Base-by-base conservation (phyloP, 2,797 vertebrate species). In the Tenualosa thibaudeaui region DNA sequence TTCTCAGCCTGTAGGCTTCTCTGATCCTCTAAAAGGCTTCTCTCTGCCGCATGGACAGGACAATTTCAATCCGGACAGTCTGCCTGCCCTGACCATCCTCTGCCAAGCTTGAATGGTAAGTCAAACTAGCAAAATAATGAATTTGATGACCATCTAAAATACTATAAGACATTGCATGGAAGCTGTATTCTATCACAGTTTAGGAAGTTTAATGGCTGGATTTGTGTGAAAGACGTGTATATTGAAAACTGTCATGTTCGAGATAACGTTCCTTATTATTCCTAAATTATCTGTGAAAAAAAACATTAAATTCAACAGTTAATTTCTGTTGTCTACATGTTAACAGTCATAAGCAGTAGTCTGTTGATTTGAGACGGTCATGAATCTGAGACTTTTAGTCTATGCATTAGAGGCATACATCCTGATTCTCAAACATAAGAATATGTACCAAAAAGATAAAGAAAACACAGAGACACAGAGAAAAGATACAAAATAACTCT, bases 61-160 rank as follows among this genome's bases (percentile, higher is more conserved):
- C 51, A 81, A 40, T 62, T 84, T 82, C 86, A 81, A 85, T 71
- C 6, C 60, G 37, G 53, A 85, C 84, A 85, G 75, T 50, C 51
- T 60, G 81, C 50, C 68, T 58, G 58, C 71, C 37, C 40, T 78
- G 37, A 78, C 71, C 71, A 78, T 19, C 15, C 17, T 86, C 83
- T 81, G 82, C 37, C 83, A 86, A 51, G 43, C 49, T 81, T 15
- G 51, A 83, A 68, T 65, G 82, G 89, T 89, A 87, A 87, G 88
- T 87, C 53, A 24, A 43, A 50, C 37, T 26, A 15, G 6, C 49
- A 6, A 81, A 75, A 13, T 51, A 12, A 5, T 51, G 31, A 82
- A 84, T 13, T 46, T 4, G 4, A 12, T 49, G 53, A 82, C 81
- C 62, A 71, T 26, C 53, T 82, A 58, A 22, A 78, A 22, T 46